Evolutionary conservation across 2,888 invertebrate genomes (phyloP).

Genomic region (Eucera pruinosa): DNA sequence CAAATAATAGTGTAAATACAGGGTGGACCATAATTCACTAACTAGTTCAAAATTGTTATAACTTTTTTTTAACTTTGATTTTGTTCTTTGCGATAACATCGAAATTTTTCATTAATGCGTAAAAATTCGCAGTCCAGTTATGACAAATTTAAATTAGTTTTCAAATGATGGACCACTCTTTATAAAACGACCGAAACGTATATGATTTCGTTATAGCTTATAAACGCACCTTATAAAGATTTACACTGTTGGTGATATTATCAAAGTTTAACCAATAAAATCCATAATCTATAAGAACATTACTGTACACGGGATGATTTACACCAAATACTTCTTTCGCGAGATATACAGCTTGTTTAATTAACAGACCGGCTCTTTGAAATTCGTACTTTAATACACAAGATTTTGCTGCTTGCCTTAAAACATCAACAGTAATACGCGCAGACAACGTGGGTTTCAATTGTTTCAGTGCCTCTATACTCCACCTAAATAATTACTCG

Average conservation of each 20-base stretch:
- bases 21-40: no score
- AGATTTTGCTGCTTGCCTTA: constrained; percentile 94
- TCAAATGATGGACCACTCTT: no score
- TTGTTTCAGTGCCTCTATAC: constrained; percentile 90
- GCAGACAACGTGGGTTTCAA: constrained; percentile 88
- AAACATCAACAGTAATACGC: constrained; percentile 91
- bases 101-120: no score
- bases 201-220: not conserved
- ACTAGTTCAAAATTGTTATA: no score
- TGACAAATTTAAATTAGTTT: no score
- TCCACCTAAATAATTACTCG: constrained; percentile 87
- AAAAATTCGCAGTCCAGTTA: no score
- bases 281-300: constrained; percentile 94
- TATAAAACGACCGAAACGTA: not conserved
- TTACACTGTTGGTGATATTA: constrained; percentile 93
- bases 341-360: constrained; percentile 91
- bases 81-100: no score
- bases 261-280: constrained; percentile 96
- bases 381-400: constrained; percentile 96
- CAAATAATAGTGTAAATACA: not conserved
- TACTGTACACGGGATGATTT: constrained; percentile 93
- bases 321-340: constrained; percentile 88
- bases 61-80: no score
- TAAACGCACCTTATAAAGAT: constrained; percentile 89
- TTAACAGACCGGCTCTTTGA: constrained; percentile 91